phyloP scores from a whole-genome alignment of 2,888 invertebrate species.

The Acleris sparsana region DNA sequence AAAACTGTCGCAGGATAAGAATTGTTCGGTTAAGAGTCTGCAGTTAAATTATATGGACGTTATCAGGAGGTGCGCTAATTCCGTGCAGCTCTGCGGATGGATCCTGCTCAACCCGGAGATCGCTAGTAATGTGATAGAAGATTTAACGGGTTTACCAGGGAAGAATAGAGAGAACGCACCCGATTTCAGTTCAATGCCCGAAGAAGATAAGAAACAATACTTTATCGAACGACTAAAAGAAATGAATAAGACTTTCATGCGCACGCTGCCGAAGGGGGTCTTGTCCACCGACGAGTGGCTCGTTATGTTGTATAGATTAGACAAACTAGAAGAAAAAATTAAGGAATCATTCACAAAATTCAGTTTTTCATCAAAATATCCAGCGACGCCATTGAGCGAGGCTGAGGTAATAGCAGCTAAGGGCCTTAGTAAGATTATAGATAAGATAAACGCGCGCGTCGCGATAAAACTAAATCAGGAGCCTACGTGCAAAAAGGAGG shows the following conservation, averaged over 20 bases:
- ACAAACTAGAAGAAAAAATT: slow-evolving; percentile 64
- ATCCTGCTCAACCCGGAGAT: slow-evolving; percentile 64
- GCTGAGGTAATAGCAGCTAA: slow-evolving; percentile 76
- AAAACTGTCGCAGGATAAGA: slow-evolving; percentile 64
- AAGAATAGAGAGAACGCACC: slow-evolving; percentile 55
- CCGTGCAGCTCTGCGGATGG: slow-evolving; percentile 64
- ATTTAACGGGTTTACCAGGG: slow-evolving; percentile 63
- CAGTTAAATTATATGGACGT: slow-evolving; percentile 73
- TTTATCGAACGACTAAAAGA: slow-evolving; percentile 63
- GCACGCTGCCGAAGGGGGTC: slow-evolving; percentile 65
- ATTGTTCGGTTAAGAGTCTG: slow-evolving; percentile 60
- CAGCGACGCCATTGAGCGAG: slow-evolving; percentile 59
- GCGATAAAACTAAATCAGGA: slow-evolving; percentile 52
- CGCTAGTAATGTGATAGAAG: slow-evolving; percentile 66
- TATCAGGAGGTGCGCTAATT: slow-evolving; percentile 64
- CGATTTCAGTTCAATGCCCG: slow-evolving; percentile 54
- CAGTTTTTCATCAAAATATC: slow-evolving; percentile 46
- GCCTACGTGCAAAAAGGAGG: slow-evolving; percentile 44
- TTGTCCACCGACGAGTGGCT: slow-evolving; percentile 74
- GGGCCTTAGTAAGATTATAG: slow-evolving; percentile 75
- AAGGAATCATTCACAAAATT: slow-evolving; percentile 62
- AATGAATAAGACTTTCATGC: slow-evolving; percentile 68
- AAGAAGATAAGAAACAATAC: slow-evolving; percentile 63
- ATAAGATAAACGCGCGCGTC: slow-evolving; percentile 57
- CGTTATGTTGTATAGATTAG: slow-evolving; percentile 67